Percentiles rank a stretch among this genome's conserved stretches.
Evolutionary conservation across 2,113 vertebrate species (phyloP).

Genomic region (Urocynchramus pylzowi): DNA sequence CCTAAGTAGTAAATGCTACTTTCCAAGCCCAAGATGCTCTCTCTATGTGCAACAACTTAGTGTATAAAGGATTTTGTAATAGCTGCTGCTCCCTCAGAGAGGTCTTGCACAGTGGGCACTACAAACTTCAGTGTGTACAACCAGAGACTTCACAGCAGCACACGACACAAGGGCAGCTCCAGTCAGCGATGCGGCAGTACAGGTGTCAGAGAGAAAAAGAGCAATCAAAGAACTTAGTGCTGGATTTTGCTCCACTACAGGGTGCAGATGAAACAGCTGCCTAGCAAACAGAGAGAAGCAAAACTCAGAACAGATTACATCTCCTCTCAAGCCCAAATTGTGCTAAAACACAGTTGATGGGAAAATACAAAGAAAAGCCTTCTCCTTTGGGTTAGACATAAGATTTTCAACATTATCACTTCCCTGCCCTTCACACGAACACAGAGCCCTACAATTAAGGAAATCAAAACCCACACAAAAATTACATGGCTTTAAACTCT

Average conservation of each 20-base stretch:
- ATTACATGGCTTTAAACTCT: not conserved
- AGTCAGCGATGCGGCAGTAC: not conserved
- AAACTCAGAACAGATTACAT: not conserved
- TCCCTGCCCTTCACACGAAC: not conserved
- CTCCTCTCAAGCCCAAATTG: not conserved
- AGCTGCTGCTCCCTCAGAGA: not conserved
- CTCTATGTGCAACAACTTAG: not conserved
- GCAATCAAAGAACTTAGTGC: not conserved
- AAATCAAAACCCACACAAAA: no score
- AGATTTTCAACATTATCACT: not conserved
- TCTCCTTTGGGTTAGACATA: not conserved
- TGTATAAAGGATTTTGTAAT: not conserved
- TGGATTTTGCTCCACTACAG: not conserved
- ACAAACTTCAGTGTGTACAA: not conserved
- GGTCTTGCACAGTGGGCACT: not conserved
- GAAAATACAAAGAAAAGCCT: not conserved
- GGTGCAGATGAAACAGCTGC: not conserved
- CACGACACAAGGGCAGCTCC: not conserved
- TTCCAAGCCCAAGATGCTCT: not conserved
- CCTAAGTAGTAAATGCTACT: not conserved
- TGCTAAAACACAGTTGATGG: not conserved
- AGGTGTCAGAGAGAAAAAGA: not conserved
- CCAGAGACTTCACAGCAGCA: not conserved
- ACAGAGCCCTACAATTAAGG: not conserved
- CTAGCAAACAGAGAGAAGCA: not conserved